These are phyloP conservation scores for Steatornis caripensis DNA, from an alignment of 2,113 vertebrate species.

Conservation along the genomic window DNA sequence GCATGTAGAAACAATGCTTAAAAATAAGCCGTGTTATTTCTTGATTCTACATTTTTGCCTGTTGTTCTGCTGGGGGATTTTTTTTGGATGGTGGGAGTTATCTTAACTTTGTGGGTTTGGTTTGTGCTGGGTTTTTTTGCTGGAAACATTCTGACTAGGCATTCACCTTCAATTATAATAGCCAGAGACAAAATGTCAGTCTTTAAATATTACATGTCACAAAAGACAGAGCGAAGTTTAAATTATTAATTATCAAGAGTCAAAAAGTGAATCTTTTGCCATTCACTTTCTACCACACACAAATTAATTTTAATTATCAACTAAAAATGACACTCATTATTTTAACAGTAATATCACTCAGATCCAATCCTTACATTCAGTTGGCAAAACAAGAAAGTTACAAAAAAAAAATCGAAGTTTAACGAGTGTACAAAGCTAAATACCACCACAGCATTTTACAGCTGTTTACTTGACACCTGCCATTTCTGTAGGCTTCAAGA, in stretches of 20 bases:
- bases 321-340: neutral
- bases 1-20: constrained; percentile 50
- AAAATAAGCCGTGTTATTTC: constrained; percentile 40
- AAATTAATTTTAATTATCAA: neutral
- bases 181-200: constrained; percentile 30
- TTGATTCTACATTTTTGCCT: neutral
- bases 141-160: neutral
- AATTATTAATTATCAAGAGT: constrained; percentile 7
- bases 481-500: neutral
- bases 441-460: neutral
- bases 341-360: neutral
- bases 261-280: neutral
- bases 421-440: neutral
- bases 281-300: neutral
- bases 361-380: neutral
- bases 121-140: neutral
- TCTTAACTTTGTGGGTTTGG: neutral
- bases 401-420: neutral
- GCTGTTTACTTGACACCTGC: neutral
- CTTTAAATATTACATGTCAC: constrained; percentile 6
- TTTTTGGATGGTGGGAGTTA: neutral
- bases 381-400: neutral
- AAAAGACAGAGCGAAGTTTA: neutral
- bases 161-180: neutral
- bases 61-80: neutral